These are phyloP conservation scores for Apoda limacodes DNA, from an alignment of 2,888 invertebrate species.

Conservation along the genomic window DNA sequence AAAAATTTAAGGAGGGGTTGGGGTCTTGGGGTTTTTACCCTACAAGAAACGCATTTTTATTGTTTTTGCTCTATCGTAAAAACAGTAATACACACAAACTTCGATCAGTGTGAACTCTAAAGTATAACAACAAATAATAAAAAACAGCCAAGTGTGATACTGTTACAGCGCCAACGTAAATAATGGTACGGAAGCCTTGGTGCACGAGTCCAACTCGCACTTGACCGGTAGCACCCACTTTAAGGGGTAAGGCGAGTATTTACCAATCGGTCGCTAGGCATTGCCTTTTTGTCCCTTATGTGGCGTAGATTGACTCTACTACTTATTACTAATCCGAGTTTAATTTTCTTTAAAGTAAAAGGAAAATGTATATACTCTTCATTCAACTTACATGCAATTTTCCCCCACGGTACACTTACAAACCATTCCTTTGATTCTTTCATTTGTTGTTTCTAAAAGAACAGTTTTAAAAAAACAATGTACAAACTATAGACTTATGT, in stretches of 20 bases:
- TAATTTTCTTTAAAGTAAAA: background rate
- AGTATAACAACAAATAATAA: too few species aligned
- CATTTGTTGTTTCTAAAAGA: conserved; percentile 13
- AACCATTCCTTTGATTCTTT: conserved; percentile 34
- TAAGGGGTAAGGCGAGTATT: background rate
- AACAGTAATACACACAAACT: too few species aligned
- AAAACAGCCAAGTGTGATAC: too few species aligned
- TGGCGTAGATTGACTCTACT: conserved; percentile 2
- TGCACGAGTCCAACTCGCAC: background rate
- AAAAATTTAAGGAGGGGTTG: too few species aligned
- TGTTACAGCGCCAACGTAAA: too few species aligned
- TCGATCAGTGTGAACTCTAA: too few species aligned
- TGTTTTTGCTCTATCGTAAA: too few species aligned
- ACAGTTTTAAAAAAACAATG: too few species aligned
- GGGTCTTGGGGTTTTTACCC: too few species aligned
- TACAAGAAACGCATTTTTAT: too few species aligned
- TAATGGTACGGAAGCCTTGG: too few species aligned
- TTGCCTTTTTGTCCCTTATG: conserved; percentile 1
- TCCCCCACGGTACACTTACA: conserved; percentile 62
- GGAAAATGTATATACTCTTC: background rate
- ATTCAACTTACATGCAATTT: conserved; percentile 36
- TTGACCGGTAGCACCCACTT: background rate
- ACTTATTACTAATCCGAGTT: background rate
- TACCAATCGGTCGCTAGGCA: background rate
- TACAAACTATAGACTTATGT: too few species aligned